Evolutionary conservation across 2,113 vertebrate genomes (phyloP).

Genomic region (Natator depressus): DNA sequence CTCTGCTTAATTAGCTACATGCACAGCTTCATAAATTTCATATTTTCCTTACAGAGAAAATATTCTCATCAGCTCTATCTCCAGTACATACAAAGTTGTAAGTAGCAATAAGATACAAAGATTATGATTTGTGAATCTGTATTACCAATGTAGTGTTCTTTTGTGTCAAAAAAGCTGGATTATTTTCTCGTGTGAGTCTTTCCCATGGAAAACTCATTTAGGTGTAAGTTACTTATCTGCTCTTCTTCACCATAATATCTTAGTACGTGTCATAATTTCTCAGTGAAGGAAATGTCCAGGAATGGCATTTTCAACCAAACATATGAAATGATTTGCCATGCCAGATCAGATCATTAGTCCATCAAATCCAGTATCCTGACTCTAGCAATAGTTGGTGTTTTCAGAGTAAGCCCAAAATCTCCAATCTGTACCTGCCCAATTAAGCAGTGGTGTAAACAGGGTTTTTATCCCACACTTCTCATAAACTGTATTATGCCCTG

Average conservation of each 20-base stretch:
- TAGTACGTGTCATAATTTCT: neutral
- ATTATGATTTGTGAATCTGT: slow-evolving; percentile 9
- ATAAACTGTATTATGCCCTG: neutral
- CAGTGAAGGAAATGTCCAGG: neutral
- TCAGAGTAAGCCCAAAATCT: neutral
- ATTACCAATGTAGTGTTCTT: neutral
- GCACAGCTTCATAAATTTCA: slow-evolving; percentile 20
- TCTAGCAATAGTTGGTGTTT: neutral
- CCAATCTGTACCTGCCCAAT: neutral
- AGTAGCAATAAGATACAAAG: neutral
- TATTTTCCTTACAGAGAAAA: slow-evolving; percentile 1
- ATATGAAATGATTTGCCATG: slow-evolving; percentile 12
- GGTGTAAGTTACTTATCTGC: slow-evolving; percentile 17
- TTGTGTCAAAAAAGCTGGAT: neutral
- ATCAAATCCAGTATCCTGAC: neutral
- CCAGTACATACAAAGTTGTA: neutral
- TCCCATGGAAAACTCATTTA: slow-evolving; percentile 30
- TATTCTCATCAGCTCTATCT: slow-evolving; percentile 19
- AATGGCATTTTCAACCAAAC: slow-evolving; percentile 1
- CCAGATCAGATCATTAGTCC: slow-evolving; percentile 7
- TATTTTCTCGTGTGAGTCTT: slow-evolving; percentile 24
- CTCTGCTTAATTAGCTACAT: slow-evolving; percentile 27
- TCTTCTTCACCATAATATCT: neutral
- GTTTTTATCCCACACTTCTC: slow-evolving; percentile 4
- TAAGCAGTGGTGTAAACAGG: neutral